Evolutionary conservation across 2,113 vertebrate genomes (phyloP).

Genomic region (Aptenodytes patagonicus): DNA sequence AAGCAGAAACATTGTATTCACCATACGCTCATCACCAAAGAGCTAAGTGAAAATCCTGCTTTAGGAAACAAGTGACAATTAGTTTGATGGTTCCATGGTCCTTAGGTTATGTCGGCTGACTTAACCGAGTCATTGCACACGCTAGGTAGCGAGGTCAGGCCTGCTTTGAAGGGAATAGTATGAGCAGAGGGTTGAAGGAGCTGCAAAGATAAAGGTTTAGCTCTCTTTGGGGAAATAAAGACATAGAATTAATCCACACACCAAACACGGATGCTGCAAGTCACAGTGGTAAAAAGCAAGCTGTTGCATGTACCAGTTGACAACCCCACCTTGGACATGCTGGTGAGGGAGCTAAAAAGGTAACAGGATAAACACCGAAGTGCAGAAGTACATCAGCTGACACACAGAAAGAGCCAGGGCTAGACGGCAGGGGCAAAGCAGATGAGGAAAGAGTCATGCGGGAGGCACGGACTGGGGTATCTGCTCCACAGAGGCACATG

Average conservation of each 20-base stretch:
- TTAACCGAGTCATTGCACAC: neutral
- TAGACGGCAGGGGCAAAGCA: neutral
- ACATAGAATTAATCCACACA: neutral
- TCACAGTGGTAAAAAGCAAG: neutral
- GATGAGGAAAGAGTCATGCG: neutral
- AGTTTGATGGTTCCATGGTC: neutral
- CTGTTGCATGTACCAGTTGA: neutral
- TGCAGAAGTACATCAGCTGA: neutral
- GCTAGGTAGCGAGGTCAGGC: neutral
- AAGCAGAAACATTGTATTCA: neutral
- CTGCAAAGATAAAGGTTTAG: neutral
- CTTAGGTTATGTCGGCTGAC: neutral
- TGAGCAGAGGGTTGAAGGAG: neutral
- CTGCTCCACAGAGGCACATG: neutral
- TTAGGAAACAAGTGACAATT: neutral
- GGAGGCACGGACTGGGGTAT: accelerated
- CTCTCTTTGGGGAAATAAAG: neutral
- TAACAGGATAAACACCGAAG: neutral
- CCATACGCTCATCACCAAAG: neutral
- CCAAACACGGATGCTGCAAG: neutral
- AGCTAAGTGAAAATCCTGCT: slow-evolving; percentile 11
- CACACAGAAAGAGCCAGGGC: neutral
- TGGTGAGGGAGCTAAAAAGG: neutral
- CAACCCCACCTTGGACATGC: neutral
- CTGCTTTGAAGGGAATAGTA: neutral